These are phyloP conservation scores for Gasterosteus nipponicus DNA, from an alignment of 2,113 vertebrate genomes.

Conservation along the genomic window DNA sequence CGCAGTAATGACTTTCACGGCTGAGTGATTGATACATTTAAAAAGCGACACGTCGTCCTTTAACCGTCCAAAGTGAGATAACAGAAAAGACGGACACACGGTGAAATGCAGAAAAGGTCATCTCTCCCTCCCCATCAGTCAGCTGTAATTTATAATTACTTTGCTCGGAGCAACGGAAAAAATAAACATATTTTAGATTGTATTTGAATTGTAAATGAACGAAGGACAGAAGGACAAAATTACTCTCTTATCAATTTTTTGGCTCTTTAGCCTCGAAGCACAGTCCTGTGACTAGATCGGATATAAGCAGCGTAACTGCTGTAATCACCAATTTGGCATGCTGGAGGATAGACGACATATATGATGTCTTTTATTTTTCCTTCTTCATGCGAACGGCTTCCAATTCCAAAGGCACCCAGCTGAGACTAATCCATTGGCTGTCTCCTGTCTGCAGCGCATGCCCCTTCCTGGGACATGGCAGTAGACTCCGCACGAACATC, in stretches of 20 bases:
- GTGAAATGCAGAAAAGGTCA: constrained; percentile 41
- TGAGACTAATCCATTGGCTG: constrained; percentile 60
- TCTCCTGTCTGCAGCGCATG: constrained; percentile 32
- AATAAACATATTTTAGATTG: constrained; percentile 20
- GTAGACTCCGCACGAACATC: neutral
- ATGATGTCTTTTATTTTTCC: constrained; percentile 29
- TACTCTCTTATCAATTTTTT: constrained; percentile 47
- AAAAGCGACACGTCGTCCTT: constrained; percentile 54
- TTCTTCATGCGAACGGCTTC: constrained; percentile 10
- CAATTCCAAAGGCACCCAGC: constrained; percentile 41
- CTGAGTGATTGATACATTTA: constrained; percentile 63
- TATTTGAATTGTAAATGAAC: constrained; percentile 55
- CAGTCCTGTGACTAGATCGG: constrained; percentile 1
- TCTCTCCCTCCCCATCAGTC: constrained; percentile 20
- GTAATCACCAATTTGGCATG: constrained; percentile 38
- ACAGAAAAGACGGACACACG: constrained; percentile 43
- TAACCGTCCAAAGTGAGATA: constrained; percentile 56
- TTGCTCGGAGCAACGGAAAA: neutral
- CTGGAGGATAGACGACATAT: constrained; percentile 40
- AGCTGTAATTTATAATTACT: constrained; percentile 47
- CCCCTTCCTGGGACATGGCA: constrained; percentile 11
- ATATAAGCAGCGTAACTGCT: constrained; percentile 28
- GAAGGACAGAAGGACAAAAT: constrained; percentile 10
- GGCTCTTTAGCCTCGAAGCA: constrained; percentile 35
- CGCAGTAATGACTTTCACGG: constrained; percentile 56